Evolutionary conservation across 2,113 vertebrate genomes (phyloP).

Genomic region (Puma concolor): DNA sequence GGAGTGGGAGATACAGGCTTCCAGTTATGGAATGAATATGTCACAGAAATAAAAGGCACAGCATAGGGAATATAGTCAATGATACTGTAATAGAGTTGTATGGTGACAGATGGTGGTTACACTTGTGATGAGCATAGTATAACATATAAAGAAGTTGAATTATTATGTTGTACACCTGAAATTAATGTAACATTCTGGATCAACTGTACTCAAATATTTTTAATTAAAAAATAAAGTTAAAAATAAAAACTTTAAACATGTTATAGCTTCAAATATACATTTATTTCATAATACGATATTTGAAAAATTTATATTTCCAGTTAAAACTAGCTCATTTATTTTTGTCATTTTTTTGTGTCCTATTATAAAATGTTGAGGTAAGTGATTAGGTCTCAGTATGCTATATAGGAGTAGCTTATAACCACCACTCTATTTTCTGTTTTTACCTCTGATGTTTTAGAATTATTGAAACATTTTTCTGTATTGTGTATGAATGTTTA

Average conservation of each 20-base stretch:
- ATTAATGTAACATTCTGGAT: neutral
- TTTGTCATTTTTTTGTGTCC: neutral
- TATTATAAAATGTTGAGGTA: neutral
- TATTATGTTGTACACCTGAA: neutral
- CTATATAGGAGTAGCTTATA: neutral
- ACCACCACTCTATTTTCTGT: neutral
- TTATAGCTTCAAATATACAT: neutral
- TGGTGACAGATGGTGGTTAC: neutral
- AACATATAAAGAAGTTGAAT: neutral
- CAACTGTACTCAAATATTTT: neutral
- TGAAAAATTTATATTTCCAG: slow-evolving; percentile 6
- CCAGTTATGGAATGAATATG: neutral
- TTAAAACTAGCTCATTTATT: neutral
- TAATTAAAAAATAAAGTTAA: neutral
- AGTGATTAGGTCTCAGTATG: neutral
- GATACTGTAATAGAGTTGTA: neutral
- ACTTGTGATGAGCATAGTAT: neutral
- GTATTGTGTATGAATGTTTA: neutral
- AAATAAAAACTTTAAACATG: neutral
- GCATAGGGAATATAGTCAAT: neutral
- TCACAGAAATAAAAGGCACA: neutral
- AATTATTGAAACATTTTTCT: slow-evolving; percentile 1
- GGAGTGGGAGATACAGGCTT: neutral
- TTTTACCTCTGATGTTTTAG: neutral
- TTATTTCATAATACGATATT: slow-evolving; percentile 11